Base-by-base conservation (phyloP, 2,888 invertebrate genomes). In the Amblyjoppa fuscipennis region DNA sequence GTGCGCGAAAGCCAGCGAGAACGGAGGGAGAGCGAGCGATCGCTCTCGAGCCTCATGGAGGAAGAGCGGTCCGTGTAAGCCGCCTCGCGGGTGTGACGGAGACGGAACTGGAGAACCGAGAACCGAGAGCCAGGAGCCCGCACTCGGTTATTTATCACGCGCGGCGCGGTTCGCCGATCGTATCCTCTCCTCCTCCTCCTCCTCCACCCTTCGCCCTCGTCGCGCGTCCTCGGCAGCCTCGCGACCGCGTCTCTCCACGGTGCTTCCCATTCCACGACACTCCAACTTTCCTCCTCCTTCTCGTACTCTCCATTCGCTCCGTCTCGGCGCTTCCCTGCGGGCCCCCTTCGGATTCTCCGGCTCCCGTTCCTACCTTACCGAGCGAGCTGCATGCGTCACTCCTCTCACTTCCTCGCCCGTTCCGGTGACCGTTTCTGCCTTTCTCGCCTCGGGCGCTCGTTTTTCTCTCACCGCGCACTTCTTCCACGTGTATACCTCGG, bases 71-170 rank as follows among this genome's bases (percentile, higher is more conserved):
- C 31, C 66, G 66, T 51, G 66, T 31, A 49, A 68, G 84, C 74
- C 28, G 53, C 11, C 38, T 13, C 9, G 25, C 66, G 73, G 73
- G 66, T 6, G 45, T 59, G 68, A 59, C 34, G 49, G 73, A 83
- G 64, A 51, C 59, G 56, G 74, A 84, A 45, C 20, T 38, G 74
- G 70, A 59, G 68, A 79, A 74, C 59, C 75, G 64, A 53, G 84
- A 83, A 76, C 85, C 66, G 80, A 81, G 84, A 80, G 83, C 78
- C 83, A 70, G 86, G 80, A 88, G 85, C 86, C 84, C 85, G 86
- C 80, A 87, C 89, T 88, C 87, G 87, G 89, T 90, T 90, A 91
- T 91, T 91, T 90, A 91, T 90, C 90, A 91, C 90, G 90, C 90
- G 88, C 89, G 79, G 87, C 86, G 89, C 86, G 89, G 87, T 89